Percentiles rank a stretch among this genome's conserved stretches.
Evolutionary conservation across 2,113 vertebrate species (phyloP).

Genomic region (Noturus placidus): DNA sequence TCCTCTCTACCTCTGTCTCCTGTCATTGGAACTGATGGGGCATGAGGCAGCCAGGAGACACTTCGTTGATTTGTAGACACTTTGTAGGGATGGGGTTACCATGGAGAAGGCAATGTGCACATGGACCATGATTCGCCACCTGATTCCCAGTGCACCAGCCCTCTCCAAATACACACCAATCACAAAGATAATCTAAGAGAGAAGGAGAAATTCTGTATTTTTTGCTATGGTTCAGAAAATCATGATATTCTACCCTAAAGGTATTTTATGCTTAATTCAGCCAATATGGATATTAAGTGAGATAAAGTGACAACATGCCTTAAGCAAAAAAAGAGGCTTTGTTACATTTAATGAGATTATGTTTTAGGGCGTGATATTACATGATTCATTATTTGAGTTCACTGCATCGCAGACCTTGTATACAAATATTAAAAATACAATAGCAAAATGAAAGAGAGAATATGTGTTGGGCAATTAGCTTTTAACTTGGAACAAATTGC

Average conservation of each 20-base stretch:
- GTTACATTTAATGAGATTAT: constrained; percentile 12
- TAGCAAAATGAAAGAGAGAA: constrained; percentile 56
- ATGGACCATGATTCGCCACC: constrained; percentile 23
- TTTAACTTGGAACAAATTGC: constrained; percentile 69
- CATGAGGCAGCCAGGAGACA: constrained; percentile 47
- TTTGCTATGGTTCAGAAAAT: neutral
- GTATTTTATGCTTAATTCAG: constrained; percentile 24
- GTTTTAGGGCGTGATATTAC: neutral
- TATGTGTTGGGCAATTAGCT: constrained; percentile 66
- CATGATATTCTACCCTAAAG: neutral
- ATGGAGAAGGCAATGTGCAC: constrained; percentile 36
- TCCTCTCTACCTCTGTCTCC: constrained; percentile 50
- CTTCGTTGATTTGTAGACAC: constrained; percentile 34
- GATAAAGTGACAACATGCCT: constrained; percentile 1
- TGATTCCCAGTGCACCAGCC: constrained; percentile 10
- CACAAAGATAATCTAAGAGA: neutral
- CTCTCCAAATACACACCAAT: constrained; percentile 6
- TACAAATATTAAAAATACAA: constrained; percentile 49
- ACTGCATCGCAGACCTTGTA: constrained; percentile 20
- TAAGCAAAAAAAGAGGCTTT: neutral
- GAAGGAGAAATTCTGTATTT: neutral
- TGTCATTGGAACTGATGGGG: constrained; percentile 55
- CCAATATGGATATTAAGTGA: constrained; percentile 16
- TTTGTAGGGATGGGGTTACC: constrained; percentile 32
- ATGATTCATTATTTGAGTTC: constrained; percentile 29